These are phyloP conservation scores for Tillus elongatus DNA, from an alignment of 2,888 invertebrate species.

Conservation along the genomic window DNA sequence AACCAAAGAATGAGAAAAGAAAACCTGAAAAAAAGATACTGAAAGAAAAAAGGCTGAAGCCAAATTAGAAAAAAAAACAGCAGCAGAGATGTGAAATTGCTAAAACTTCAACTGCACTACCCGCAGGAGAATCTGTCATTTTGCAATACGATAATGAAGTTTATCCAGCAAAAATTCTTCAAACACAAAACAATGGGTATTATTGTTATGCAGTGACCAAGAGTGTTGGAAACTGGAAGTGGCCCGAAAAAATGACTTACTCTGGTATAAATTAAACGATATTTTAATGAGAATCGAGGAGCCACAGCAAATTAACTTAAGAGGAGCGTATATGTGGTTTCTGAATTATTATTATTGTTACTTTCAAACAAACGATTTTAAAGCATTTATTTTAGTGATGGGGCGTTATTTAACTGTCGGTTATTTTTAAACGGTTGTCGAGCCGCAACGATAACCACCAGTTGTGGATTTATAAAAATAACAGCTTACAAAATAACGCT, in stretches of 20 bases:
- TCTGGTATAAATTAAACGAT: slow-evolving; percentile 10
- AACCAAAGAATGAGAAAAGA: slow-evolving; percentile 6
- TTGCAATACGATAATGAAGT: slow-evolving; percentile 12
- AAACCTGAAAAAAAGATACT: slow-evolving; percentile 4
- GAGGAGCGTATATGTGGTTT: slow-evolving; percentile 5
- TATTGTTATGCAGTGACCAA: slow-evolving; percentile 13
- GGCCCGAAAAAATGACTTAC: slow-evolving; percentile 12
- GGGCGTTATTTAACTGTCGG: too few species aligned
- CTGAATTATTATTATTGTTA: slow-evolving; percentile 6
- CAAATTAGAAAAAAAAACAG: slow-evolving; percentile 5
- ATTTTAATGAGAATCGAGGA: slow-evolving; percentile 6
- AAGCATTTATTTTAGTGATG: slow-evolving; percentile 4
- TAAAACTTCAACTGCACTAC: slow-evolving; percentile 7
- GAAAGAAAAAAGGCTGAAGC: slow-evolving; percentile 4
- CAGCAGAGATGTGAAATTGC: slow-evolving; percentile 7
- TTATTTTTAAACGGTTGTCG: too few species aligned
- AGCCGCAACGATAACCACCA: too few species aligned
- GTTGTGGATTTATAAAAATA: too few species aligned
- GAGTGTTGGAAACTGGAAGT: slow-evolving; percentile 13
- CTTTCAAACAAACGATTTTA: not conserved
- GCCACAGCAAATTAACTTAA: slow-evolving; percentile 3
- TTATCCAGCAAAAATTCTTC: slow-evolving; percentile 14
- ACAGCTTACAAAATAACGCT: too few species aligned
- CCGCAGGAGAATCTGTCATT: slow-evolving; percentile 11
- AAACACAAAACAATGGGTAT: slow-evolving; percentile 11